phyloP scores from a whole-genome alignment of 2,888 invertebrate species.

The Machimus atricapillus region DNA sequence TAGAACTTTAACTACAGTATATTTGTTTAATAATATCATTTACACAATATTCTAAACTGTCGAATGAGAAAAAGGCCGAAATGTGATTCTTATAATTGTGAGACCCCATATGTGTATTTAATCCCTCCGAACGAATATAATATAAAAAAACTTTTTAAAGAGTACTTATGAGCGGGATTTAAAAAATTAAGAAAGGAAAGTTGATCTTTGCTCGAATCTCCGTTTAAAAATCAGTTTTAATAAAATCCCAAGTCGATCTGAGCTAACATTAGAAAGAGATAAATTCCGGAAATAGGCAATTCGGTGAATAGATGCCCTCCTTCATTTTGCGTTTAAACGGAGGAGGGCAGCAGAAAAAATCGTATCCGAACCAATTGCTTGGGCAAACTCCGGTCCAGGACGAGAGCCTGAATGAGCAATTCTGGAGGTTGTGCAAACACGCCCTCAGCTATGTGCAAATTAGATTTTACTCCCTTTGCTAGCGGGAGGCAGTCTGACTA shows the following conservation, averaged over 20 bases:
- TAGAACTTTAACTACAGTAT: too few species aligned
- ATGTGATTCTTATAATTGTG: too few species aligned
- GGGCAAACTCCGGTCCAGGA: neutral
- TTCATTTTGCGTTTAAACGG: neutral
- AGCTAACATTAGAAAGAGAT: neutral
- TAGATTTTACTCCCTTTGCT: neutral
- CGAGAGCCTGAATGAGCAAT: neutral
- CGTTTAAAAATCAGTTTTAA: neutral
- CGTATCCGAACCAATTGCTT: neutral
- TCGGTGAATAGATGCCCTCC: neutral
- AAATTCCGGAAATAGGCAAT: neutral
- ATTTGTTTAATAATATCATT: too few species aligned
- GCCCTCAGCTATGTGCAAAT: neutral
- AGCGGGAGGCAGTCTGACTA: neutral
- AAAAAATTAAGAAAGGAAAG: neutral
- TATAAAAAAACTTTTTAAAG: too few species aligned
- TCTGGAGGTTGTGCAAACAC: conserved; percentile 18
- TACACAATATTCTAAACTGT: too few species aligned
- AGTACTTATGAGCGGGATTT: neutral
- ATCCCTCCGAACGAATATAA: too few species aligned
- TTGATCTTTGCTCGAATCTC: neutral
- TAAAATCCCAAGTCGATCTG: neutral
- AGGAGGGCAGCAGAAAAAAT: neutral
- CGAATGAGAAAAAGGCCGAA: too few species aligned
- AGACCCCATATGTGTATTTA: too few species aligned